Conservation (phyloP, 2,797 vertebrate species). For the Crypturellus tataupa region DNA sequence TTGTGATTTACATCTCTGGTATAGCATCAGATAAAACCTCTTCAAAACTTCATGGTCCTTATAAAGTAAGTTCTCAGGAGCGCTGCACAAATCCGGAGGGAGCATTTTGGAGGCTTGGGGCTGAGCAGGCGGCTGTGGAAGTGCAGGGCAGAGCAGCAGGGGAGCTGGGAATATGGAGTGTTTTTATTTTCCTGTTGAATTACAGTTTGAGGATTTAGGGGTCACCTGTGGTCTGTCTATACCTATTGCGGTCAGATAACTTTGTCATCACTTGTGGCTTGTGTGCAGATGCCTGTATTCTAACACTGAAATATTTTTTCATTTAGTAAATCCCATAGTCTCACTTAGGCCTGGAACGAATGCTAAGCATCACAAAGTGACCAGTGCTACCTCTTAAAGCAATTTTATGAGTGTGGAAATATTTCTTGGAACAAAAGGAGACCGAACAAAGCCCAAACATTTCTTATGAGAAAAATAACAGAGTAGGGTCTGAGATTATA, state of each 20-base stretch:
- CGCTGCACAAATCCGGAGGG: background rate
- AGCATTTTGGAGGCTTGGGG: background rate
- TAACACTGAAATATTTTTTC: background rate
- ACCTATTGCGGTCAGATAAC: background rate
- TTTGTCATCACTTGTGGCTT: background rate
- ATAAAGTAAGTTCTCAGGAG: background rate
- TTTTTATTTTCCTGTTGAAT: background rate
- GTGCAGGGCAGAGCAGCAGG: background rate
- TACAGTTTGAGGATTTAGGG: background rate
- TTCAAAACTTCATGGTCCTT: background rate
- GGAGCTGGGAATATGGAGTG: background rate
- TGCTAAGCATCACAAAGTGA: background rate
- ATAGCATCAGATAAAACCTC: background rate
- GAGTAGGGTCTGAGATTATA: background rate
- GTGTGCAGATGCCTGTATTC: background rate
- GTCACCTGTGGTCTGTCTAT: background rate
- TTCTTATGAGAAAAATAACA: constrained; percentile 2
- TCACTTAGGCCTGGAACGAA: background rate
- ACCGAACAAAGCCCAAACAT: background rate
- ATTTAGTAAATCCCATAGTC: background rate
- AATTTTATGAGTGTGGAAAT: background rate
- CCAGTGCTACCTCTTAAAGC: background rate
- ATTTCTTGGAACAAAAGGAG: background rate
- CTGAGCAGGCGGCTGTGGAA: background rate
- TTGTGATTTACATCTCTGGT: background rate